These are phyloP conservation scores for Astropecten irregularis DNA, from an alignment of 53 echinoderm and acorn worm species.

Conservation along the genomic window DNA sequence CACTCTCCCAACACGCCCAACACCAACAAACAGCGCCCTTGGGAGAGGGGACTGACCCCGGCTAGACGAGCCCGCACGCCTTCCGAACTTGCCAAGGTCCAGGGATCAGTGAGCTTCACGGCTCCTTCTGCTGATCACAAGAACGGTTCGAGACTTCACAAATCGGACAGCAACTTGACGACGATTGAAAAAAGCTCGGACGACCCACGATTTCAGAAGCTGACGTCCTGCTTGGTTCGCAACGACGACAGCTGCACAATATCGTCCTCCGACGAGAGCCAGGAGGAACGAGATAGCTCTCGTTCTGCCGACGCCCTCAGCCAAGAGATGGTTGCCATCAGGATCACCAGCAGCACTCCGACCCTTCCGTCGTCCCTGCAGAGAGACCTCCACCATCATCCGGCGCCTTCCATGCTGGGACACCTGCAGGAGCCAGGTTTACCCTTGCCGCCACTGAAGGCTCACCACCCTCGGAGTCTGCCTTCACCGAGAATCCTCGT, in stretches of 20 bases:
- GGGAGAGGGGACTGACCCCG: constrained; percentile 56
- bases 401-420: constrained; percentile 9
- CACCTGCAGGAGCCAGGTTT: constrained; percentile 33
- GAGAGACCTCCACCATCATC: background rate
- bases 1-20: background rate
- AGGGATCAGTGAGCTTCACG: constrained; percentile 29
- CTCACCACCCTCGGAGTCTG: constrained; percentile 20
- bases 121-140: background rate
- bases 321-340: constrained; percentile 43
- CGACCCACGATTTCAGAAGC: constrained; percentile 70
- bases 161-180: constrained; percentile 42
- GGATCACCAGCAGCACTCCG: constrained; percentile 48
- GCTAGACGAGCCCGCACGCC: constrained; percentile 55
- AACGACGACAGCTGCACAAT: background rate
- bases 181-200: constrained; percentile 7
- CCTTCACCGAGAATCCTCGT: constrained; percentile 32
- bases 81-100: constrained; percentile 44
- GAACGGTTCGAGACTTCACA: constrained; percentile 19
- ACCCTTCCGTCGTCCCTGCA: background rate
- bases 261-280: background rate
- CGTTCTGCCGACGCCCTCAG: constrained; percentile 1
- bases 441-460: constrained; percentile 7
- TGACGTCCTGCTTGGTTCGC: constrained; percentile 59
- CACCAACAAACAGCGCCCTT: constrained; percentile 9
- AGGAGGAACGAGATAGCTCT: background rate